Evolutionary conservation across 2,113 vertebrate species (phyloP).

Genomic region (Corydoras maculifer): DNA sequence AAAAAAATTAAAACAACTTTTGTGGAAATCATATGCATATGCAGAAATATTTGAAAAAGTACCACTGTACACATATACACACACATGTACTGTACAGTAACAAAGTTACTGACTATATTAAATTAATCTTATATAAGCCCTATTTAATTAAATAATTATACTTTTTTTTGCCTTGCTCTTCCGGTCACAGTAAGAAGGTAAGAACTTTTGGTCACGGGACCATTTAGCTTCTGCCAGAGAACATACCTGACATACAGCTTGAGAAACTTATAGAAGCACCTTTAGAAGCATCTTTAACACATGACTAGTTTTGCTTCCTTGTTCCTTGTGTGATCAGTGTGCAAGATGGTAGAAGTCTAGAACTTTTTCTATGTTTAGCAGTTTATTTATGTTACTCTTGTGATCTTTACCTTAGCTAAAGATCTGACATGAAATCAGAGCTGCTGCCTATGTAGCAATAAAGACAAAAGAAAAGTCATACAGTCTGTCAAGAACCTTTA

Average conservation of each 20-base stretch:
- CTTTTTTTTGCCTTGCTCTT: conserved; percentile 23
- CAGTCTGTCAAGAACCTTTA: conserved; percentile 14
- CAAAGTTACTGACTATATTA: too few species aligned
- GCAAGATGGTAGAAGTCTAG: conserved; percentile 32
- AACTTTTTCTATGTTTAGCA: conserved; percentile 35
- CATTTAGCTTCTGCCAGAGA: conserved; percentile 34
- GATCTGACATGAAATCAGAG: conserved; percentile 28
- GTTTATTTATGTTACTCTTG: conserved; percentile 39
- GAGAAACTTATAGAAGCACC: conserved; percentile 36
- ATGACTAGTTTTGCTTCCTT: conserved; percentile 36
- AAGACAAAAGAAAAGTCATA: conserved; percentile 18
- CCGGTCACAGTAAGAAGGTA: conserved; percentile 24
- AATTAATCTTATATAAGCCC: too few species aligned
- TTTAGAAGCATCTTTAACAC: conserved; percentile 46
- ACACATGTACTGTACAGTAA: too few species aligned
- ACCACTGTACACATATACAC: too few species aligned
- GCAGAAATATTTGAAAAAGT: too few species aligned
- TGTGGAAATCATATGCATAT: too few species aligned
- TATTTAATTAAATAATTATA: too few species aligned
- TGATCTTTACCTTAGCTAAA: conserved; percentile 30
- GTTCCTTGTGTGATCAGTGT: conserved; percentile 27
- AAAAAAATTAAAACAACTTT: too few species aligned
- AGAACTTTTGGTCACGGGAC: conserved; percentile 30
- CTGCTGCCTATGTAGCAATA: conserved; percentile 17
- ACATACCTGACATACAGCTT: conserved; percentile 38